A percentile compares a stretch with the other conserved stretches of the same genome.
These are phyloP conservation scores for Varecia variegata DNA, from an alignment of 2,797 vertebrate genomes.

Conservation along the genomic window DNA sequence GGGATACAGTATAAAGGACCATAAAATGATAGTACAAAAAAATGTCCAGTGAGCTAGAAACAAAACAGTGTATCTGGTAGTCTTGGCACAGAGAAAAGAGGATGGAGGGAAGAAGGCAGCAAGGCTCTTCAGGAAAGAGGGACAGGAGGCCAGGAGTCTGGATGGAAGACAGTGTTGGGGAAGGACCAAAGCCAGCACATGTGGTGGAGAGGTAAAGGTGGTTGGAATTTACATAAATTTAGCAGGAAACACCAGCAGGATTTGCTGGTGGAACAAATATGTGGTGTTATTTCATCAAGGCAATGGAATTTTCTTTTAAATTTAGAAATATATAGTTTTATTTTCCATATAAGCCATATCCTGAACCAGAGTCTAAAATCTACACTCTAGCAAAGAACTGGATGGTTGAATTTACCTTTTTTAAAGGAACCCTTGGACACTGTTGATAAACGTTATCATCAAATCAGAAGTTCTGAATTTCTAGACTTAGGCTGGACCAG, in stretches of 20 bases:
- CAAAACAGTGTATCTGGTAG: neutral
- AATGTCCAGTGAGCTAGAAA: neutral
- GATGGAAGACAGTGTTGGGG: neutral
- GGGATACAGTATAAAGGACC: neutral
- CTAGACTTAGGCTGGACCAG: neutral
- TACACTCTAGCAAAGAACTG: neutral
- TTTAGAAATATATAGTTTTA: neutral
- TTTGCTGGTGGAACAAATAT: neutral
- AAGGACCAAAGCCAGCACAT: neutral
- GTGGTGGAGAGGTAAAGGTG: neutral
- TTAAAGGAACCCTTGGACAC: constrained; percentile 11
- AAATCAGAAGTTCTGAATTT: constrained; percentile 37
- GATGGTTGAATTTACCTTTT: neutral
- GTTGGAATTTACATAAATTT: neutral
- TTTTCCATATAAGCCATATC: neutral
- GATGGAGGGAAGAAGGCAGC: neutral
- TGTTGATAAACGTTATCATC: neutral
- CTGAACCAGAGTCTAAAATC: constrained; percentile 11
- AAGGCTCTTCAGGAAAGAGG: neutral
- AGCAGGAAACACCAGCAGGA: neutral
- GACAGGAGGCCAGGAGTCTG: neutral
- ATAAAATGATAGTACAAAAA: neutral
- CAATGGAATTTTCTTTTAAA: constrained; percentile 43
- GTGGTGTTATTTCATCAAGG: constrained; percentile 21
- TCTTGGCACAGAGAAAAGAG: neutral